phyloP scores from a whole-genome alignment of 2,113 vertebrate genomes.

The Caracal caracal region DNA sequence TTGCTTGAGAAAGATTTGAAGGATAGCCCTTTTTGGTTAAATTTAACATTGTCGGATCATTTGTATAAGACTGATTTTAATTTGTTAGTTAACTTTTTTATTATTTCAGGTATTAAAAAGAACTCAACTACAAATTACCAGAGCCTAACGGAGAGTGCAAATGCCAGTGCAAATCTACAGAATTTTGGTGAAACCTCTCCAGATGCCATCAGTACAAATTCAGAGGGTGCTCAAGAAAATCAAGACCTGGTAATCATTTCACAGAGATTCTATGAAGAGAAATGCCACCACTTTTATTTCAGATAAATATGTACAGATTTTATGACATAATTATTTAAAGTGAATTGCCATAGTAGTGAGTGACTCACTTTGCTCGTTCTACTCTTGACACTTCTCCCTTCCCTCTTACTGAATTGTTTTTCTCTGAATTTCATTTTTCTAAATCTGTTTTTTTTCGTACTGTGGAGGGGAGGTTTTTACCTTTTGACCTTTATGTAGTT shows the following conservation, averaged over 20 bases:
- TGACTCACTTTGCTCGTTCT: not conserved
- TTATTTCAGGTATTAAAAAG: constrained; percentile 84
- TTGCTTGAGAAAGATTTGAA: constrained; percentile 62
- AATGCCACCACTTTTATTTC: not conserved
- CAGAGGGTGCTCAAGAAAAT: constrained; percentile 93
- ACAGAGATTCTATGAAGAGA: not conserved
- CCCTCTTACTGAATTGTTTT: not conserved
- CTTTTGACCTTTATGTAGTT: constrained; percentile 1
- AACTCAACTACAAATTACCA: constrained; percentile 88
- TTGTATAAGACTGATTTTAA: constrained; percentile 45
- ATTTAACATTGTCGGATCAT: constrained; percentile 39
- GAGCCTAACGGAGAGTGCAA: constrained; percentile 86
- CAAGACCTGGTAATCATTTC: constrained; percentile 90
- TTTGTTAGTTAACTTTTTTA: constrained; percentile 63
- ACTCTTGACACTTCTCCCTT: not conserved
- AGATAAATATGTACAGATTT: not conserved
- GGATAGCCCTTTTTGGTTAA: constrained; percentile 44
- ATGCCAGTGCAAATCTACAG: constrained; percentile 82
- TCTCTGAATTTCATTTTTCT: not conserved
- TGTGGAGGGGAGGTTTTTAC: not conserved
- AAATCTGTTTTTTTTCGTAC: not conserved
- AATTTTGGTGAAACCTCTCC: constrained; percentile 91
- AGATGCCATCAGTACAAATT: constrained; percentile 94
- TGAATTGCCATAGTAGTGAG: not conserved
- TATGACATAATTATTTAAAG: not conserved